Evolutionary conservation across 2,888 invertebrate genomes (phyloP), one percentile per base, ranked within the genome.

Genomic region (Chelonus formosanus): DNA sequence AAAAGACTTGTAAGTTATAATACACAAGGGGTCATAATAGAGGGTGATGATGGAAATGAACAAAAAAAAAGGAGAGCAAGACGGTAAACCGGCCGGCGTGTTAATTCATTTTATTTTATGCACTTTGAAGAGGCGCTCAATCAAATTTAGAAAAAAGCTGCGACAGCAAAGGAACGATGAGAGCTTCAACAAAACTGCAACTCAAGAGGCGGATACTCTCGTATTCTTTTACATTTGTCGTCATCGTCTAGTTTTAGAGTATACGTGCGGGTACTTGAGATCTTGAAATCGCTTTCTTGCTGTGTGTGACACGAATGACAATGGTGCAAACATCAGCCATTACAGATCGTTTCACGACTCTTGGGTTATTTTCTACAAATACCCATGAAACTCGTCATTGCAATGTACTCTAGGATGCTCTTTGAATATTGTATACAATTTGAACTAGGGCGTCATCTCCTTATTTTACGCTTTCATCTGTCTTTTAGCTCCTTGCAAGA

Each of bases 61-160:
- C 32, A 36, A 61, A 34, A 36, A 32, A 6, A 61, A 52, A 44
- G 36, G 10, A 47, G 45, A 55, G 52, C 34, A 44, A 52, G 43
- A 31, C 58, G 45, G 60, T 45, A 58, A 67, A 67, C 67, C 67
- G 56, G 63, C 63, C 63, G 63, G 54, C 65, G 72, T 73, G 74
- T 74, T 80, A 80, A 81, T 80, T 80, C 81, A 75, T 79, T 75
- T 81, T 73, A 80, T 81, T 75, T 80, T 78, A 76, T 74, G 71
- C 77, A 75, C 76, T 77, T 68, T 81, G 76, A 75, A 81, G 82
- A 74, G 80, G 78, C 80, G 81, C 81, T 83, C 81, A 71, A 82
- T 83, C 82, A 82, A 79, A 78, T 72, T 73, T 74, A 76, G 75
- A 76, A 71, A 81, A 78, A 78, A 80, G 78, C 76, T 67, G 75